Conservation (phyloP, 2,797 vertebrate species). For the Anguilla pacifica region DNA sequence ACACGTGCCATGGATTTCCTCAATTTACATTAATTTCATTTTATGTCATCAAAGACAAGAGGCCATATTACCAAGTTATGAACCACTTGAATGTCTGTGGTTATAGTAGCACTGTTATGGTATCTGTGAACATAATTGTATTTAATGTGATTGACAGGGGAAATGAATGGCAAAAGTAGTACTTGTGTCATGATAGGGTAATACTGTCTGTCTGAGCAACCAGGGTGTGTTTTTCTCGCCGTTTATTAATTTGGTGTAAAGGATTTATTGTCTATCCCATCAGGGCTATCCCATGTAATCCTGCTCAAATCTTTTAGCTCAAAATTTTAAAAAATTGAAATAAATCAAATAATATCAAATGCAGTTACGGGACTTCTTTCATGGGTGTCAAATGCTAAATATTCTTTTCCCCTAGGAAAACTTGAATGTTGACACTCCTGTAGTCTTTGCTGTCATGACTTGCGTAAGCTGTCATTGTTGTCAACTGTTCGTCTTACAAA, state of each 20-base stretch:
- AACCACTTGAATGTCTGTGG: background rate
- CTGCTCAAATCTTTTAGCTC: background rate
- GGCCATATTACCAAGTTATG: background rate
- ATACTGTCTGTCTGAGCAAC: background rate
- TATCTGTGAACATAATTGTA: background rate
- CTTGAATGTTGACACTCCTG: background rate
- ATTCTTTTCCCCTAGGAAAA: background rate
- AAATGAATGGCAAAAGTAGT: background rate
- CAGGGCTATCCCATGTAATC: background rate
- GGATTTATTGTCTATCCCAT: background rate
- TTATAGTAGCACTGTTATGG: background rate
- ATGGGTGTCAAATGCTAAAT: background rate
- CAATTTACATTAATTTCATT: background rate
- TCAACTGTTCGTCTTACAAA: background rate
- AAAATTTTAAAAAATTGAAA: background rate
- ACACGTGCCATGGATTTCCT: background rate
- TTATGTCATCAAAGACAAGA: background rate
- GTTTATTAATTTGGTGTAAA: background rate
- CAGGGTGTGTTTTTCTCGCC: background rate
- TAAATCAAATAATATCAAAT: background rate
- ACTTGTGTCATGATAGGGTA: background rate
- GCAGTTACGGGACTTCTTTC: background rate
- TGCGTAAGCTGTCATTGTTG: background rate
- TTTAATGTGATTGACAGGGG: background rate
- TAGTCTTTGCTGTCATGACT: background rate